Conservation (phyloP, 23 tunicate species). For the Clavelina lepadiformis region DNA sequence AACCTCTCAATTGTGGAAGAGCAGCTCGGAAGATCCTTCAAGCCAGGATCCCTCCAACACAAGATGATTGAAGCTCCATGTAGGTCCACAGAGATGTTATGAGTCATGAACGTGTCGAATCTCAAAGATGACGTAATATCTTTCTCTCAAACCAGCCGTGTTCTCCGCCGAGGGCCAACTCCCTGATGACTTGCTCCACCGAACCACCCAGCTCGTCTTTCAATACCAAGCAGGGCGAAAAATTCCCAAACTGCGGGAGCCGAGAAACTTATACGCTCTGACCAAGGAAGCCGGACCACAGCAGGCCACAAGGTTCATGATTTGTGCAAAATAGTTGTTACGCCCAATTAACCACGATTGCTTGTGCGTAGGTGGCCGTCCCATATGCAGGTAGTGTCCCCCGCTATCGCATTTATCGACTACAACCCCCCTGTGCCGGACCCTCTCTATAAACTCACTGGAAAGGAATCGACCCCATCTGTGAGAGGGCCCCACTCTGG, state of each 20-base stretch:
- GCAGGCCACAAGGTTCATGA: slow-evolving; percentile 83
- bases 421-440: slow-evolving; percentile 58
- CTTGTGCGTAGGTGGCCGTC: slow-evolving; percentile 87
- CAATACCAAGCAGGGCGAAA: slow-evolving; percentile 93
- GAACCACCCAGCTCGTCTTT: slow-evolving; percentile 90
- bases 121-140: background rate
- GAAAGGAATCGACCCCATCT: slow-evolving; percentile 67
- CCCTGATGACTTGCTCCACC: slow-evolving; percentile 71
- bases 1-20: slow-evolving; percentile 67
- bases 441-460: slow-evolving; percentile 64
- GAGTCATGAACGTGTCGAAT: background rate
- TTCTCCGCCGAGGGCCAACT: slow-evolving; percentile 69
- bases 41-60: slow-evolving; percentile 11
- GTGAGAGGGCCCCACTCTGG: slow-evolving; percentile 80
- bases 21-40: slow-evolving; percentile 39
- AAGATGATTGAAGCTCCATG: slow-evolving; percentile 51
- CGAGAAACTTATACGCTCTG: slow-evolving; percentile 79
- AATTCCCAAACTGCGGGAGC: slow-evolving; percentile 85
- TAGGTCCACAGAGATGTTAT: slow-evolving; percentile 8
- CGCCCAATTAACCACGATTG: too few relatives aligned
- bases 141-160: slow-evolving; percentile 18
- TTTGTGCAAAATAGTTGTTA: background rate
- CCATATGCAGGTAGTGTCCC: slow-evolving; percentile 79
- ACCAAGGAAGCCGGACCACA: slow-evolving; percentile 96
- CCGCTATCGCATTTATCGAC: slow-evolving; percentile 79